phyloP scores from a whole-genome alignment of 1,140 invertebrate genomes.

The Cotesia vestalis region DNA sequence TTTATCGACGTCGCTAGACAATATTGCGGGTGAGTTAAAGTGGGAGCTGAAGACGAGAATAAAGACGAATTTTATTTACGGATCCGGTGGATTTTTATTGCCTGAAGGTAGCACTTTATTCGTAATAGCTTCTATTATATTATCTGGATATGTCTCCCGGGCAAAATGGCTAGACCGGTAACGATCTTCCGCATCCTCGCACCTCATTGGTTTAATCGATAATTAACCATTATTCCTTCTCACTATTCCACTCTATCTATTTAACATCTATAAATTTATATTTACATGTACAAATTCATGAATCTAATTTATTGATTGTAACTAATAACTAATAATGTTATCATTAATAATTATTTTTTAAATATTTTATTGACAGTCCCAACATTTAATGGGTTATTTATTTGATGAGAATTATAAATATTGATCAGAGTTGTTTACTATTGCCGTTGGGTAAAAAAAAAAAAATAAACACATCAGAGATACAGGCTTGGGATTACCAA shows the following conservation, averaged over 20 bases:
- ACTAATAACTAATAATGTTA: neutral
- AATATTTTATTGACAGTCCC: neutral
- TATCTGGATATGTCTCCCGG: conserved; percentile 16
- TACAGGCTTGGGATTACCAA: no score
- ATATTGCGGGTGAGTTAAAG: neutral
- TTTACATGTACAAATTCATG: no score
- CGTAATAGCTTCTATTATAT: conserved; percentile 30
- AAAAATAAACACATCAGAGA: no score
- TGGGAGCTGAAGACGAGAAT: neutral
- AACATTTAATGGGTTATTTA: conserved; percentile 2
- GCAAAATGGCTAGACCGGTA: conserved; percentile 29
- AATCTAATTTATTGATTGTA: neutral
- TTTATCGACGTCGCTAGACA: neutral
- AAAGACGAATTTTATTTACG: conserved; percentile 27
- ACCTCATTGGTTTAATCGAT: conserved; percentile 38
- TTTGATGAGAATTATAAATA: neutral
- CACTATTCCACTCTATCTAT: neutral
- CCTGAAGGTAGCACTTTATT: conserved; percentile 30
- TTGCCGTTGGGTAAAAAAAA: no score
- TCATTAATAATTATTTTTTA: neutral
- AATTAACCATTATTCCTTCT: conserved; percentile 33
- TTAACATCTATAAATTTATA: no score
- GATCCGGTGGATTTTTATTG: conserved; percentile 20
- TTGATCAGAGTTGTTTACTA: no score
- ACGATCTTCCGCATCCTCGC: conserved; percentile 21